Conservation (phyloP, 2,888 invertebrate species). For the Clostera curtula region DNA sequence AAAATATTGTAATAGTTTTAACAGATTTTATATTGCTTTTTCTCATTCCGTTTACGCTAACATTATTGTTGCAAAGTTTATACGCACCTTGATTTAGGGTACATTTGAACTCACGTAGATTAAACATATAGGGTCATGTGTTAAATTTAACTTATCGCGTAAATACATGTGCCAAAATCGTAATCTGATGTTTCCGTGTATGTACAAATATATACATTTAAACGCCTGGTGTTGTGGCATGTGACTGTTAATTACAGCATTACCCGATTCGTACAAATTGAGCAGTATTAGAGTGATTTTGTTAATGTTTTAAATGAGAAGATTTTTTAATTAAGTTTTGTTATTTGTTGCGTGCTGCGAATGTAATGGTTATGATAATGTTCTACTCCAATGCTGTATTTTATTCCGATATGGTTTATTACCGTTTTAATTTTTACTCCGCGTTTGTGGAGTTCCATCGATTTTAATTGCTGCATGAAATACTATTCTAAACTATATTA, state of each 20-base stretch:
- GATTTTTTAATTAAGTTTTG: constrained; percentile 62
- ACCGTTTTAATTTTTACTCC: too few species aligned
- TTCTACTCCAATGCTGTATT: too few species aligned
- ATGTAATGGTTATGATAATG: constrained; percentile 34
- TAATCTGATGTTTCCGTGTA: constrained; percentile 15
- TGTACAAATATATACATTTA: constrained; percentile 5
- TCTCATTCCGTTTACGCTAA: constrained; percentile 35
- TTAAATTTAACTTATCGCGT: constrained; percentile 31
- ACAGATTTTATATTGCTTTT: constrained; percentile 57
- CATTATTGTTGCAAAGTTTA: constrained; percentile 17
- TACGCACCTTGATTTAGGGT: too few species aligned
- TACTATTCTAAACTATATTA: constrained; percentile 15
- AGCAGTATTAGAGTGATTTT: constrained; percentile 75
- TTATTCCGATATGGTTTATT: too few species aligned
- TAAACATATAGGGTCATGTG: constrained; percentile 32
- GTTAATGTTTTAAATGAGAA: constrained; percentile 70
- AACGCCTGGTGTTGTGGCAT: constrained; percentile 49
- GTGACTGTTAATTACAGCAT: constrained; percentile 51
- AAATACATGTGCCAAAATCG: constrained; percentile 60
- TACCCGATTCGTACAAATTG: constrained; percentile 73
- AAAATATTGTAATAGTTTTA: constrained; percentile 65
- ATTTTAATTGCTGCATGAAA: constrained; percentile 14
- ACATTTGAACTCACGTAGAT: constrained; percentile 23
- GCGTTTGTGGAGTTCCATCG: constrained; percentile 15
- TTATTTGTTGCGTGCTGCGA: constrained; percentile 58